These are phyloP conservation scores for Lasioglossum morio DNA, from an alignment of 2,888 invertebrate genomes.

Conservation along the genomic window DNA sequence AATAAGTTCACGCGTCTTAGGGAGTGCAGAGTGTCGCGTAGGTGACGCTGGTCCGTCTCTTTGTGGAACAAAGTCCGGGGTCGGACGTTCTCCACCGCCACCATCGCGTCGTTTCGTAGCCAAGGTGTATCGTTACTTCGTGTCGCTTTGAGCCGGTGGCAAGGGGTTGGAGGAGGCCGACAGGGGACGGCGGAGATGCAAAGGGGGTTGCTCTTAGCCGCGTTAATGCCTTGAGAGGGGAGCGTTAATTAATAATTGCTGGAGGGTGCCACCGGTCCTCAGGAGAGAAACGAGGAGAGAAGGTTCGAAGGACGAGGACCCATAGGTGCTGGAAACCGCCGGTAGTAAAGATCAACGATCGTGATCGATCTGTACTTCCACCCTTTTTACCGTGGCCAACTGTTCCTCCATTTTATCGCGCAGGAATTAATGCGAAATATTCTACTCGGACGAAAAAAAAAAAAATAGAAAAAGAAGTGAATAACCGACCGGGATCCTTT, in stretches of 20 bases:
- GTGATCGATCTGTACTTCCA: conserved; percentile 24
- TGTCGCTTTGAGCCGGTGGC: conserved; percentile 79
- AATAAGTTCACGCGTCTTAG: conserved; percentile 65
- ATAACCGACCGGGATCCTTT: not conserved
- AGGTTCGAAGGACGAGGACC: conserved; percentile 48
- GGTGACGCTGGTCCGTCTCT: conserved; percentile 67
- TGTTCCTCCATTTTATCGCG: conserved; percentile 4
- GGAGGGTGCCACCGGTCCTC: conserved; percentile 76
- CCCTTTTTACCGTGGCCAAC: not conserved
- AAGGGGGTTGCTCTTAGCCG: conserved; percentile 81
- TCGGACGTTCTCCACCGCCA: conserved; percentile 68
- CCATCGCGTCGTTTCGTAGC: conserved; percentile 60
- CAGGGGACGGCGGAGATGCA: conserved; percentile 63
- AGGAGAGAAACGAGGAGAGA: conserved; percentile 38
- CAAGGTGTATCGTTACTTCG: conserved; percentile 83
- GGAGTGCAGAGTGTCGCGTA: conserved; percentile 59
- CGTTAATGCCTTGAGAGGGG: conserved; percentile 84
- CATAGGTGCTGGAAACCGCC: conserved; percentile 56
- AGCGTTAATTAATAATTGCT: conserved; percentile 85
- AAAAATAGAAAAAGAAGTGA: no score
- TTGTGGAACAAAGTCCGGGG: conserved; percentile 75
- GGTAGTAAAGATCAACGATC: conserved; percentile 59
- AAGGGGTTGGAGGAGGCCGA: conserved; percentile 72
- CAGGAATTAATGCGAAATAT: not conserved
- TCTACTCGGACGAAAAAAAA: not conserved